These are phyloP conservation scores for Stichopus horrens DNA, from an alignment of 53 echinoderm and acorn worm species.

Conservation along the genomic window DNA sequence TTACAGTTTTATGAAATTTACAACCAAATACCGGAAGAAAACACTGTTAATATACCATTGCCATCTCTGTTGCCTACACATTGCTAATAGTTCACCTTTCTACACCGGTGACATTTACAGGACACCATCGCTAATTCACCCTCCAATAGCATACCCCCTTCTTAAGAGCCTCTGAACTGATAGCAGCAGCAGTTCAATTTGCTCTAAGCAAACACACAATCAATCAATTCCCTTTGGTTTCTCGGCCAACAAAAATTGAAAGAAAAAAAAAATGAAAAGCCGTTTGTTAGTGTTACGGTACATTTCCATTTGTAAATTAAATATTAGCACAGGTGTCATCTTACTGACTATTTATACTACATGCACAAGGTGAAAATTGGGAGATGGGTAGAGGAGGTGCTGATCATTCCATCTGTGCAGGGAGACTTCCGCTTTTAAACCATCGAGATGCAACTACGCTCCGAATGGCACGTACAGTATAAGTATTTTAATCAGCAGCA, in stretches of 20 bases:
- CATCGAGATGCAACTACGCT: too few species aligned
- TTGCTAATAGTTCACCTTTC: too few species aligned
- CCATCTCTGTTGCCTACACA: too few species aligned
- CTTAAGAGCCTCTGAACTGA: conserved; percentile 33
- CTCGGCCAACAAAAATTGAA: conserved; percentile 12
- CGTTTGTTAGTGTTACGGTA: conserved; percentile 23
- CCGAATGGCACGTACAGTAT: too few species aligned
- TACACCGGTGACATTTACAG: neutral
- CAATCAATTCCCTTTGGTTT: conserved; percentile 36
- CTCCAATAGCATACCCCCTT: conserved; percentile 5
- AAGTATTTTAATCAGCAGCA: too few species aligned
- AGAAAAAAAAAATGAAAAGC: neutral
- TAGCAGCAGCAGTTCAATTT: conserved; percentile 29
- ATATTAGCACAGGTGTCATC: conserved; percentile 43
- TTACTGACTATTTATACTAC: neutral
- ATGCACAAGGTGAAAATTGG: too few species aligned
- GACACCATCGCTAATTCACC: neutral
- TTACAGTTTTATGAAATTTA: too few species aligned
- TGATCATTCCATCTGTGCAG: too few species aligned
- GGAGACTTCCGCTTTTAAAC: too few species aligned
- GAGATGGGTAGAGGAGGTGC: too few species aligned
- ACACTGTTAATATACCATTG: too few species aligned
- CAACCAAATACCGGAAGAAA: too few species aligned
- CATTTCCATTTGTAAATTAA: conserved; percentile 37
- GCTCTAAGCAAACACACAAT: conserved; percentile 33